Evolutionary conservation across 2,797 vertebrate species (phyloP).

Genomic region (Poeciliopsis infans): DNA sequence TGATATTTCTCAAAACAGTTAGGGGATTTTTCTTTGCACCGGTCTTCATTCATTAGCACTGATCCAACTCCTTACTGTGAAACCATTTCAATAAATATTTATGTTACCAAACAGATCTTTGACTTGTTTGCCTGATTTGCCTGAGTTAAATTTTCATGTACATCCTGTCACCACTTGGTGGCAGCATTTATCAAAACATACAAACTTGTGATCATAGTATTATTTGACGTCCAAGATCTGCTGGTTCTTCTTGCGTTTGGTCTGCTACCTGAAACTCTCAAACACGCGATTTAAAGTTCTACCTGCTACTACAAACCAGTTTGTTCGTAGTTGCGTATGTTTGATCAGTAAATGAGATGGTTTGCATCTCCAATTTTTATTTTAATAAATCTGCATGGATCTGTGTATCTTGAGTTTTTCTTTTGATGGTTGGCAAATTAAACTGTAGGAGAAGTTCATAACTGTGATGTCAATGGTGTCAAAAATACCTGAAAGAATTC

Average conservation of each 20-base stretch:
- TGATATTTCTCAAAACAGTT: neutral
- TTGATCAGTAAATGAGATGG: neutral
- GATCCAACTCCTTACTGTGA: neutral
- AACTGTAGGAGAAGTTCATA: neutral
- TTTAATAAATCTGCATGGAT: neutral
- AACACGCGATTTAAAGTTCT: neutral
- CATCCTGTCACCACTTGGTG: constrained; percentile 49
- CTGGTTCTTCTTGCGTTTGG: neutral
- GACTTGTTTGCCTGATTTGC: neutral
- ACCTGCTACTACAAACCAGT: neutral
- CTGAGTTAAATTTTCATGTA: constrained; percentile 5
- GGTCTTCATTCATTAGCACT: neutral
- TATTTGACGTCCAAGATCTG: neutral
- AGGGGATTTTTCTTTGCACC: neutral
- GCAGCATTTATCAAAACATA: constrained; percentile 41
- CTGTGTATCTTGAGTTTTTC: neutral
- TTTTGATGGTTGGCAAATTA: neutral
- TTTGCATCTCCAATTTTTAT: neutral
- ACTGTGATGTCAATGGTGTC: neutral
- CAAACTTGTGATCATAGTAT: neutral
- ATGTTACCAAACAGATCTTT: neutral
- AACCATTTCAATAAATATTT: constrained; percentile 49
- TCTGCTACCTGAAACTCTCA: neutral
- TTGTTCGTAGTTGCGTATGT: neutral
- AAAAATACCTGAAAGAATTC: neutral